Evolutionary conservation across 1,140 invertebrate genomes (phyloP).

Genomic region (Centruroides sculpturatus): DNA sequence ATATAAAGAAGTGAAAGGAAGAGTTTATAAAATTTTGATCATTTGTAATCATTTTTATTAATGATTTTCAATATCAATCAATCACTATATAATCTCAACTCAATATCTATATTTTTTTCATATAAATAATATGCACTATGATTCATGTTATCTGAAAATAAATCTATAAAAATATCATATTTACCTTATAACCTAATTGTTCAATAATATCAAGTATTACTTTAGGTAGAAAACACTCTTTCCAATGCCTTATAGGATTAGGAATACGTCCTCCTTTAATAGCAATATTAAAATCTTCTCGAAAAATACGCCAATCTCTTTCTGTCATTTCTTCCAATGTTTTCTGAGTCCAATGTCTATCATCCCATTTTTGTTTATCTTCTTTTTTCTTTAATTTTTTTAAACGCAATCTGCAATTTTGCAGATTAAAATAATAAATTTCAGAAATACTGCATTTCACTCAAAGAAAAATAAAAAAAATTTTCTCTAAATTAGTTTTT

Average conservation of each 20-base stretch:
- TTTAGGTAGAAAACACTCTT: constrained; percentile 77
- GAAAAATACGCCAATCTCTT: constrained; percentile 98
- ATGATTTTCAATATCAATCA: too few species aligned
- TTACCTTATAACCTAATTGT: constrained; percentile 19
- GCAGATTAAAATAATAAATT: neutral
- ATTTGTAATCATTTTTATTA: too few species aligned
- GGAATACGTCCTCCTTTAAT: constrained; percentile 95
- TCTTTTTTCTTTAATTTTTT: constrained; percentile 91
- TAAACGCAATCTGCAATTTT: constrained; percentile 48
- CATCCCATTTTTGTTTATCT: constrained; percentile 97
- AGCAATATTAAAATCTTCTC: constrained; percentile 98
- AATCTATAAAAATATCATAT: neutral
- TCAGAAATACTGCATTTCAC: too few species aligned
- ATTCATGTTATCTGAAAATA: too few species aligned
- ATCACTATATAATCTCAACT: too few species aligned
- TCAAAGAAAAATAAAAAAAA: too few species aligned
- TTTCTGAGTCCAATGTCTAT: constrained; percentile 98
- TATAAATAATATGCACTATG: too few species aligned
- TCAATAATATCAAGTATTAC: constrained; percentile 85
- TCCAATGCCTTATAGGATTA: constrained; percentile 89
- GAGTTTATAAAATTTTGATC: too few species aligned
- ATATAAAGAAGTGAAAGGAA: too few species aligned
- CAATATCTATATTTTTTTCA: too few species aligned
- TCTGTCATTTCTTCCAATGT: constrained; percentile 90
- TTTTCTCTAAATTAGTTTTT: too few species aligned